A percentile compares a stretch with the other conserved stretches of the same genome.
These are phyloP conservation scores for Lepilemur septentrionalis DNA, from an alignment of 2,797 vertebrate species.

Conservation along the genomic window DNA sequence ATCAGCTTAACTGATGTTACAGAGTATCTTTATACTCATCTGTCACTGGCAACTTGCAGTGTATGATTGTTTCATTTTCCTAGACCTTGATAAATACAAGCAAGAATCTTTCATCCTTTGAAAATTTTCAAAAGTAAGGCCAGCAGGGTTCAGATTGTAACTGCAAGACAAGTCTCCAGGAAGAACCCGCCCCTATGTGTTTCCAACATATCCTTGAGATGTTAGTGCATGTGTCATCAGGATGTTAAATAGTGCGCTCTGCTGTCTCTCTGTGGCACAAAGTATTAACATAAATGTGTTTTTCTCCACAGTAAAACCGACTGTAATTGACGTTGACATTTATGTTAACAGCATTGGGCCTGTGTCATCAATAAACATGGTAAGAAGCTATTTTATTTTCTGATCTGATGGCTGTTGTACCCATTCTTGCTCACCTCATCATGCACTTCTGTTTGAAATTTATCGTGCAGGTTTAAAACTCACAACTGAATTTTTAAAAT, in stretches of 20 bases:
- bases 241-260: background rate
- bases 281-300: constrained; percentile 52
- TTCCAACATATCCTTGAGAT: accelerated
- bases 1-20: background rate
- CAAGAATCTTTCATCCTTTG: background rate
- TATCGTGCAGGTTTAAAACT: background rate
- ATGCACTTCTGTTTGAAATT: background rate
- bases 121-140: background rate
- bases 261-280: background rate
- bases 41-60: background rate
- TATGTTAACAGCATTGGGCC: constrained; percentile 99
- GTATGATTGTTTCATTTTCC: background rate
- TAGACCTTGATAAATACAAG: background rate
- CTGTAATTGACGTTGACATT: constrained; percentile 96
- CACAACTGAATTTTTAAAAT: background rate
- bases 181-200: background rate
- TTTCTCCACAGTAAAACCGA: constrained; percentile 93
- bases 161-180: background rate
- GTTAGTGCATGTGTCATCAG: background rate
- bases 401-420: background rate
- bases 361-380: constrained; percentile 99
- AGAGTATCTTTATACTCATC: background rate
- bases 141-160: background rate
- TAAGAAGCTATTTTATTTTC: constrained; percentile 85
- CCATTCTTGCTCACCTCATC: background rate